These are phyloP conservation scores for Falco punctatus DNA, from an alignment of 2,113 vertebrate species.

Conservation along the genomic window DNA sequence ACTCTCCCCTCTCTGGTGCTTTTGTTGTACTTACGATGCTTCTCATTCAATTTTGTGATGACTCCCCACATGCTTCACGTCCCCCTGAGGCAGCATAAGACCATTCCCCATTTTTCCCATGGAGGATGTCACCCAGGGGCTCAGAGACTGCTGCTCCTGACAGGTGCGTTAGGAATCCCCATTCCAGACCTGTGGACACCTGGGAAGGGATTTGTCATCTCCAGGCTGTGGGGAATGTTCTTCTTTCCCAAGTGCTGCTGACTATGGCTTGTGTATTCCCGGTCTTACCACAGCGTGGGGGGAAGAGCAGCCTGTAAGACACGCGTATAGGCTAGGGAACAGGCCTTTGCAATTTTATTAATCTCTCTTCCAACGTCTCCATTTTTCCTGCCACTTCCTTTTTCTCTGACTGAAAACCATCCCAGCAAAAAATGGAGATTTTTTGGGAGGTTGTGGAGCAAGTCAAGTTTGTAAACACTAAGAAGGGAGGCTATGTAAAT, in stretches of 20 bases:
- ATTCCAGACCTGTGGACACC: fast-evolving
- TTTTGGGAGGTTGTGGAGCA: not conserved
- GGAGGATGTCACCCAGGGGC: not conserved
- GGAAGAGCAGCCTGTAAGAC: not conserved
- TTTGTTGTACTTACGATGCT: fast-evolving
- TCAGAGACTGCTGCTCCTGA: not conserved
- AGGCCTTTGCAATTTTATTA: not conserved
- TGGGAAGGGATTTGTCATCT: not conserved
- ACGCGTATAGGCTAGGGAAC: not conserved
- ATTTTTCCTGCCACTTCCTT: not conserved
- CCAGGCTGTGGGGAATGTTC: not conserved
- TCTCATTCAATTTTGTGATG: not conserved
- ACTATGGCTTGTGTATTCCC: not conserved
- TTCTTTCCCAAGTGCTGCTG: not conserved
- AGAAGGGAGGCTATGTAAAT: not conserved
- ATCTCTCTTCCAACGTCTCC: not conserved
- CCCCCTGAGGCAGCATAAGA: not conserved
- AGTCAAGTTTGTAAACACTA: not conserved
- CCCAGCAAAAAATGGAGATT: not conserved
- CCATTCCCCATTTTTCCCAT: fast-evolving
- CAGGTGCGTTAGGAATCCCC: not conserved
- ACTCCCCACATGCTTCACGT: fast-evolving
- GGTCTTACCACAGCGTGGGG: not conserved
- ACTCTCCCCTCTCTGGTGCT: too few species aligned
- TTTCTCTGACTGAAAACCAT: not conserved